These are phyloP conservation scores for Drosophila quadrilineata DNA, from an alignment of 1,140 invertebrate genomes.

Conservation along the genomic window DNA sequence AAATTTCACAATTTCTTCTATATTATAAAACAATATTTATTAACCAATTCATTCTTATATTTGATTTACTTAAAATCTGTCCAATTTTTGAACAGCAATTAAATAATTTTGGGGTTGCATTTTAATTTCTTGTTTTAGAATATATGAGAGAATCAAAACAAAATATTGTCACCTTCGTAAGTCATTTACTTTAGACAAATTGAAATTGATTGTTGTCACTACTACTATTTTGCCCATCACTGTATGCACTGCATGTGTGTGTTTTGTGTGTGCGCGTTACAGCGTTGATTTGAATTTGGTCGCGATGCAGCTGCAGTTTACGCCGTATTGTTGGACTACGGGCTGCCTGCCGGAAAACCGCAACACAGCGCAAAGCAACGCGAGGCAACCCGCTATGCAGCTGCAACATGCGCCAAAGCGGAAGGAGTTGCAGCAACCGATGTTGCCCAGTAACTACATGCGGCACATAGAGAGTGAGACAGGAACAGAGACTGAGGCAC, in stretches of 20 bases:
- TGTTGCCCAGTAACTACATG: neutral
- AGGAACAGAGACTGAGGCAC: neutral
- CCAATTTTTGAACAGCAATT: too few species aligned
- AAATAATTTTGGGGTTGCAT: too few species aligned
- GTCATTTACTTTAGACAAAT: too few species aligned
- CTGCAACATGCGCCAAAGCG: slow-evolving; percentile 24
- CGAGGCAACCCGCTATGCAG: slow-evolving; percentile 50
- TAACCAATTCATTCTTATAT: too few species aligned
- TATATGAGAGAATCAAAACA: too few species aligned
- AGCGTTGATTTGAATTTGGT: slow-evolving; percentile 66
- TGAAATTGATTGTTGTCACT: too few species aligned
- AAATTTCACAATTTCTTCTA: too few species aligned
- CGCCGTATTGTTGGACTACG: slow-evolving; percentile 56
- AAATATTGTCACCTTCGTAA: too few species aligned
- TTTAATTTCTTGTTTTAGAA: too few species aligned
- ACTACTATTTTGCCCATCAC: too few species aligned
- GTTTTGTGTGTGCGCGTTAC: slow-evolving; percentile 58
- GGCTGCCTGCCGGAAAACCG: slow-evolving; percentile 54
- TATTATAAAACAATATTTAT: too few species aligned
- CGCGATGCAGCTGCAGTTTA: slow-evolving; percentile 26
- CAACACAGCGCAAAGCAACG: slow-evolving; percentile 15
- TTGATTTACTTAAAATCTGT: too few species aligned
- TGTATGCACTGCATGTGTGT: neutral
- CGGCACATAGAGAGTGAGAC: neutral
- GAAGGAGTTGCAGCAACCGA: neutral